Percentiles rank a stretch among this genome's conserved stretches.
Conservation (phyloP, 2,797 vertebrate genomes). For the Botia almorhae region DNA sequence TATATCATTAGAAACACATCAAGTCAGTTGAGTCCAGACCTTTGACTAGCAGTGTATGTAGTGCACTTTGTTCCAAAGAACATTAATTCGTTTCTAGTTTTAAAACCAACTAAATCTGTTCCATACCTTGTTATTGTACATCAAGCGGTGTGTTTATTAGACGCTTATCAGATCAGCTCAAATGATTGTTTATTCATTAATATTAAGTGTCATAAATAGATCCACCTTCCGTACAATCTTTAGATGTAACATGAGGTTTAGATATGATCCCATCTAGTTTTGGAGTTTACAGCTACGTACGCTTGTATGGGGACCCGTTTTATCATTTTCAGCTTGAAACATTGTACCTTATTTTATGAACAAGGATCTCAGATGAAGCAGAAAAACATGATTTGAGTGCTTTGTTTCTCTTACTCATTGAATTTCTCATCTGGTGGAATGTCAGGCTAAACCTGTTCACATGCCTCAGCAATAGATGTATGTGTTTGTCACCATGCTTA, state of each 20-base stretch:
- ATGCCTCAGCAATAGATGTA: neutral
- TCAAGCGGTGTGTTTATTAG: too few species aligned
- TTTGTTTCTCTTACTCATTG: neutral
- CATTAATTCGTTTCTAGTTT: neutral
- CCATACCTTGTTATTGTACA: neutral
- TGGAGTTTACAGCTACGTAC: neutral
- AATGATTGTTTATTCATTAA: neutral
- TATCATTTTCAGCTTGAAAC: neutral
- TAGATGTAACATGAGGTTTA: neutral
- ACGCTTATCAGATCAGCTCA: too few species aligned
- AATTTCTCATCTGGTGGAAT: neutral
- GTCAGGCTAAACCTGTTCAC: conserved; percentile 4
- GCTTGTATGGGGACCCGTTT: neutral
- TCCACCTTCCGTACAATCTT: neutral
- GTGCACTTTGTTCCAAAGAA: conserved; percentile 1
- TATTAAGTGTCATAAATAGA: neutral
- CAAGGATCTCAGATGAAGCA: neutral
- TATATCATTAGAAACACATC: neutral
- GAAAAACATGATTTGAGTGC: neutral
- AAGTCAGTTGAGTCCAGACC: neutral
- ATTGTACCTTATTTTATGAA: neutral
- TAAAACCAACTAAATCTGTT: neutral
- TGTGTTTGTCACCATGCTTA: neutral
- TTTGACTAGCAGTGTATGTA: neutral
- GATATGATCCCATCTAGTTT: neutral